phyloP scores from a whole-genome alignment of 2,797 vertebrate genomes.

The Phalanger gymnotis region DNA sequence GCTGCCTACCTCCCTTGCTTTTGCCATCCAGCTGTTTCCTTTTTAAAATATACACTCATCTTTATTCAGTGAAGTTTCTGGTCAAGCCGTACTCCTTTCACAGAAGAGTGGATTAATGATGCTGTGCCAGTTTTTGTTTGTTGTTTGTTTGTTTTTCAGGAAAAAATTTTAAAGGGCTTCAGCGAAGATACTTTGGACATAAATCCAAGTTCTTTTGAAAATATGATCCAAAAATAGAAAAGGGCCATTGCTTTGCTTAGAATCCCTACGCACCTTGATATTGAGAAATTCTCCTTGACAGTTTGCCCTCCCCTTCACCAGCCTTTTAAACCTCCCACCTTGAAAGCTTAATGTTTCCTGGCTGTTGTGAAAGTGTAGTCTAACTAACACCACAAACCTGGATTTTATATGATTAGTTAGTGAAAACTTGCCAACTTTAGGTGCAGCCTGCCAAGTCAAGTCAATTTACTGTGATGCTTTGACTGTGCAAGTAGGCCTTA shows the following conservation, averaged over 20 bases:
- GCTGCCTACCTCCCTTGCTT: conserved; percentile 84
- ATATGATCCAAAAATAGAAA: conserved; percentile 60
- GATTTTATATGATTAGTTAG: conserved; percentile 82
- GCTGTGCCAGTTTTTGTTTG: conserved; percentile 39
- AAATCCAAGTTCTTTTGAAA: conserved; percentile 87
- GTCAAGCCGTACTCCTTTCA: conserved; percentile 82
- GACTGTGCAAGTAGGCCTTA: conserved; percentile 82
- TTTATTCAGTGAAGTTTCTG: conserved; percentile 84
- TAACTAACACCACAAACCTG: conserved; percentile 79
- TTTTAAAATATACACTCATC: conserved; percentile 88
- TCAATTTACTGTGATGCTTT: conserved; percentile 85
- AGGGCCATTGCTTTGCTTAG: conserved; percentile 82
- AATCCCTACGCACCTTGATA: conserved; percentile 82
- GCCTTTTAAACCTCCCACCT: conserved; percentile 87
- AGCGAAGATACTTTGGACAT: conserved; percentile 85
- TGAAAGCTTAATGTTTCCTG: conserved; percentile 81
- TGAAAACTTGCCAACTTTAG: conserved; percentile 83
- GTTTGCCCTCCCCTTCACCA: conserved; percentile 79
- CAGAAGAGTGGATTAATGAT: conserved; percentile 87
- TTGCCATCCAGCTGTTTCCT: conserved; percentile 94
- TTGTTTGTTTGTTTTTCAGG: not conserved
- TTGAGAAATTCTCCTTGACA: conserved; percentile 86
- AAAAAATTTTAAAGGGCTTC: conserved; percentile 73
- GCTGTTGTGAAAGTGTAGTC: conserved; percentile 75
- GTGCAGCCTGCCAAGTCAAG: conserved; percentile 83